Evolutionary conservation across 2,113 vertebrate genomes (phyloP).

Genomic region (Clarias macrocephalus): DNA sequence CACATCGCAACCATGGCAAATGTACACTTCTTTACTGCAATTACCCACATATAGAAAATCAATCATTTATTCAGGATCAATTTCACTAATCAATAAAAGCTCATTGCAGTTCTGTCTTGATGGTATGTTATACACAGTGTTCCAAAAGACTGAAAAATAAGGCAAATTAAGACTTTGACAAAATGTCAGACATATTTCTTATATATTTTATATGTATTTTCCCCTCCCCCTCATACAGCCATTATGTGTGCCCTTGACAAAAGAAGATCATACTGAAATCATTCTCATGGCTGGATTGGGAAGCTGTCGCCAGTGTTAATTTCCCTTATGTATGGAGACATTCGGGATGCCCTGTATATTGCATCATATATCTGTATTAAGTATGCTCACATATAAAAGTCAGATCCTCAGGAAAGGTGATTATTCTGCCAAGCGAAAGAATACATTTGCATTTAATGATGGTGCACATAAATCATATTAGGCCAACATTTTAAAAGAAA

Average conservation of each 20-base stretch:
- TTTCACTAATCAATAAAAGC: not conserved
- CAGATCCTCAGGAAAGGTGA: not conserved
- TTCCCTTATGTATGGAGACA: too few species aligned
- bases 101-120: not conserved
- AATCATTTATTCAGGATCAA: conserved; percentile 2
- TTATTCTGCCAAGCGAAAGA: not conserved
- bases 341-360: too few species aligned
- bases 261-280: too few species aligned
- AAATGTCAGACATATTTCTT: too few species aligned
- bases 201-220: too few species aligned
- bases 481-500: not conserved
- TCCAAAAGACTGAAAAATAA: too few species aligned
- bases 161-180: too few species aligned
- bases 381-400: not conserved
- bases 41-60: conserved; percentile 16
- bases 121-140: not conserved
- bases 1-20: not conserved
- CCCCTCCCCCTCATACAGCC: too few species aligned
- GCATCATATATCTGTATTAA: not conserved
- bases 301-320: too few species aligned
- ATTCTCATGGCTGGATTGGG: too few species aligned
- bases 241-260: too few species aligned
- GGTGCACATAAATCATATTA: not conserved
- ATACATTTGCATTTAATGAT: not conserved
- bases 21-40: not conserved